Evolutionary conservation across 2,113 vertebrate species (phyloP).

Genomic region (Melanotaenia duboulayi): DNA sequence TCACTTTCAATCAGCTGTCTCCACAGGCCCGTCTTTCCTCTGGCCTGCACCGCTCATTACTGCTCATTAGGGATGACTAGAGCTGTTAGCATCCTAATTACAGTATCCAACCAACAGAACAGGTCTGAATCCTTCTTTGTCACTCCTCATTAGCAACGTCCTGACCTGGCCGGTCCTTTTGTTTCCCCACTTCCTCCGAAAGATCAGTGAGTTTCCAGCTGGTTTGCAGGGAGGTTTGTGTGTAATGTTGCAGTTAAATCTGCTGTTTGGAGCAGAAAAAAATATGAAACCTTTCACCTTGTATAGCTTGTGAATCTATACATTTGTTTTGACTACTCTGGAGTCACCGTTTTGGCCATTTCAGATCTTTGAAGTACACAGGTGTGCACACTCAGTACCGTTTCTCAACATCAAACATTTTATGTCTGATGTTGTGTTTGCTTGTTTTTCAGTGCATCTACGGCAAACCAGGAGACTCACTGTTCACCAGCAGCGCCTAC

Average conservation of each 20-base stretch:
- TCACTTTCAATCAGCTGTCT: constrained; percentile 29
- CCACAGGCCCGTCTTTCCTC: constrained; percentile 8
- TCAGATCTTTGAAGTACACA: background rate
- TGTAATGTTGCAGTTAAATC: background rate
- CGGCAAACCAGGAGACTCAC: constrained; percentile 89
- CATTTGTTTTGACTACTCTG: too few species aligned
- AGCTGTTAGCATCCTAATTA: constrained; percentile 58
- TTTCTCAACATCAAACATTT: background rate
- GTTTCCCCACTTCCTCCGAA: constrained; percentile 10
- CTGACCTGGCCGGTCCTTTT: constrained; percentile 8
- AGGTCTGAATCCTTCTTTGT: background rate
- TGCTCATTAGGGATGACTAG: constrained; percentile 49
- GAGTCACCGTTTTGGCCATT: too few species aligned
- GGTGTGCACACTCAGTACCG: background rate
- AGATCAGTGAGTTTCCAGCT: background rate
- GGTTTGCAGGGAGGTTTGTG: background rate
- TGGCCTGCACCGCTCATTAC: constrained; percentile 42
- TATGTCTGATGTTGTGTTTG: background rate
- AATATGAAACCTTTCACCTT: too few species aligned
- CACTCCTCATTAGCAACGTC: constrained; percentile 17
- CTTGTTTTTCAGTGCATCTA: constrained; percentile 91
- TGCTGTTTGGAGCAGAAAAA: background rate
- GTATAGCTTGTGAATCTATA: too few species aligned
- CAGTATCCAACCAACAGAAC: constrained; percentile 1
- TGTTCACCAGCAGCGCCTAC: constrained; percentile 85